A percentile compares a stretch with the other conserved stretches of the same genome.
Conservation (phyloP, 2,113 vertebrate species). For the Laterallus jamaicensis region DNA sequence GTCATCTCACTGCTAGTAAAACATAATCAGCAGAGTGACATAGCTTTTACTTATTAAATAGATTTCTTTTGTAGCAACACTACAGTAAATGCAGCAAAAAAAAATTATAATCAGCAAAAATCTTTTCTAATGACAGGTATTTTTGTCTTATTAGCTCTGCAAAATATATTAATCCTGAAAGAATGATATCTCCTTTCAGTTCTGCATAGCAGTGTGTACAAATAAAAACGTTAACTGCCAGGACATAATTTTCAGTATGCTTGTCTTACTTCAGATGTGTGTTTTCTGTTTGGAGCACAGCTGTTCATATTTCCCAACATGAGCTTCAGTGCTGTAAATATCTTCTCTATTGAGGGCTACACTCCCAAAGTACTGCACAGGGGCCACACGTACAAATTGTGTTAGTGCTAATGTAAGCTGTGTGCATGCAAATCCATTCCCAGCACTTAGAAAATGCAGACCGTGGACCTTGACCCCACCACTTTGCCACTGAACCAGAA, state of each 20-base stretch:
- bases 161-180: conserved; percentile 68
- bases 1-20: conserved; percentile 37
- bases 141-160: conserved; percentile 48
- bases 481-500: neutral
- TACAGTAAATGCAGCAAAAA: conserved; percentile 46
- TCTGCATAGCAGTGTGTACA: conserved; percentile 64
- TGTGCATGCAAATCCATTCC: conserved; percentile 30
- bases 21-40: conserved; percentile 66
- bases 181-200: conserved; percentile 46
- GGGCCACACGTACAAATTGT: conserved; percentile 16
- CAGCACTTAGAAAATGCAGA: neutral
- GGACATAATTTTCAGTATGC: conserved; percentile 57
- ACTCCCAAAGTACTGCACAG: conserved; percentile 35
- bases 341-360: conserved; percentile 37
- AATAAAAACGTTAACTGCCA: conserved; percentile 70
- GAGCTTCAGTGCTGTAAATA: conserved; percentile 18
- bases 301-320: conserved; percentile 60
- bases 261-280: conserved; percentile 32
- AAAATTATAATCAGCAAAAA: conserved; percentile 58
- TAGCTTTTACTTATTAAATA: conserved; percentile 53
- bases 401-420: conserved; percentile 14
- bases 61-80: conserved; percentile 54
- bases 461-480: neutral
- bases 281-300: conserved; percentile 40
- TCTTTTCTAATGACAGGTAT: conserved; percentile 56